Evolutionary conservation across 1,140 invertebrate species (phyloP).

Genomic region (Drosophila funebris): DNA sequence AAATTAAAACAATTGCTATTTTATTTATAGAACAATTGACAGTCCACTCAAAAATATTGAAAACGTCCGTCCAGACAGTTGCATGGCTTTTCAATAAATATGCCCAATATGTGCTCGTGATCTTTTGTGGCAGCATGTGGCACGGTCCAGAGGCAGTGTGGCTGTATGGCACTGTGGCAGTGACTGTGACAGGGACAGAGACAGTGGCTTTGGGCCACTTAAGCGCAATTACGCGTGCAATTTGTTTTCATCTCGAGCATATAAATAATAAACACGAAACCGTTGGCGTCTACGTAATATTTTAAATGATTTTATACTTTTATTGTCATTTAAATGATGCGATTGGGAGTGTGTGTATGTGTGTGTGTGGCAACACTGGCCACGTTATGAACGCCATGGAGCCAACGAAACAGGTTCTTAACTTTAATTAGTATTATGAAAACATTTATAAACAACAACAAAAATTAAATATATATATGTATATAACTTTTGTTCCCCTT

Average conservation of each 20-base stretch:
- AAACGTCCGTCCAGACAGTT: conserved; percentile 1
- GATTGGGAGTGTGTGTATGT: no score
- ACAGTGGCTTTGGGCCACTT: conserved; percentile 60
- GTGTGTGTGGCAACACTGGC: conserved; percentile 38
- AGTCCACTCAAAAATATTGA: conserved; percentile 60
- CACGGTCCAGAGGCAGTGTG: no score
- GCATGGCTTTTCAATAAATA: conserved; percentile 67
- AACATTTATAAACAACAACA: conserved; percentile 64
- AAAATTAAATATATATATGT: background rate
- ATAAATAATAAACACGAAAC: conserved; percentile 46
- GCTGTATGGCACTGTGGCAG: background rate
- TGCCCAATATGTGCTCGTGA: conserved; percentile 29
- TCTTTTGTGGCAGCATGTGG: conserved; percentile 16
- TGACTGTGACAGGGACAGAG: conserved; percentile 2
- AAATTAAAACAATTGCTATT: conserved; percentile 67
- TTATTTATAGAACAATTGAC: conserved; percentile 80
- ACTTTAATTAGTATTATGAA: conserved; percentile 71
- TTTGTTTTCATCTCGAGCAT: conserved; percentile 72
- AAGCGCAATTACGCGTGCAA: conserved; percentile 75
- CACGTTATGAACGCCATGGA: background rate
- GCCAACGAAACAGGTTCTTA: conserved; percentile 57
- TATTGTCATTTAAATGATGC: conserved; percentile 59
- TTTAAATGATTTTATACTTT: conserved; percentile 76
- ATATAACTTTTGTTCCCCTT: background rate
- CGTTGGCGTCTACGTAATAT: conserved; percentile 71